Evolutionary conservation across 2,797 vertebrate species (phyloP), one percentile per base, ranked within the genome.

Genomic region (Xiphophorus birchmanni): DNA sequence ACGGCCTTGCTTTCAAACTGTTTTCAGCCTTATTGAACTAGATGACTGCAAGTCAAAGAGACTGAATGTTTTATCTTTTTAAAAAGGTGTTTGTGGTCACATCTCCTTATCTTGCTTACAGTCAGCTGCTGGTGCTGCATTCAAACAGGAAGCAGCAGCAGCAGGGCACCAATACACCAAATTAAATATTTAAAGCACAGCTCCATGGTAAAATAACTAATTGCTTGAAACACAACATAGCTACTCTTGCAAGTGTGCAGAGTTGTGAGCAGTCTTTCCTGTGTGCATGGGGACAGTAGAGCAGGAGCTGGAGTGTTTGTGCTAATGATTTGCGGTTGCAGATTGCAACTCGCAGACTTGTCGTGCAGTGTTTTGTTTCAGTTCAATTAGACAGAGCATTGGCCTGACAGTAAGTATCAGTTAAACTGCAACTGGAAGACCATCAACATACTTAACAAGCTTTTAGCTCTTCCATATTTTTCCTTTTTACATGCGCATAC

Each of bases 131-230:
- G 83, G 58, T 88, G 88, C 90, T 92, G 91, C 92, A 92, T 88
- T 86, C 76, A 85, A 93, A 89, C 78, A 80, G 85, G 90, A 74
- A 86, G 79, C 82, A 72, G 79, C 82, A 75, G 73, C 92, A 93
- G 89, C 87, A 89, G 90, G 89, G 85, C 81, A 88, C 87, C 88
- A 80, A 74, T 87, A 85, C 89, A 84, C 48, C 73, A 60, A 82
- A 92, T 93, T 54, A 93, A 95, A 92, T 90, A 95, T 94, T 94
- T 82, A 95, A 87, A 83, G 88, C 82, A 76, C 77, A 93, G 89
- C 80, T 87, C 82, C 78, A 82, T 83, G 87, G 92, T 84, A 92
- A 94, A 93, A 92, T 87, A 90, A 78, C 54, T 81, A 90, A 93
- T 91, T 84, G 84, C 74, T 83, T 75, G 32, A 85, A 88, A 85